Conservation (phyloP, 2,113 vertebrate species). For the Etheostoma cragini region DNA sequence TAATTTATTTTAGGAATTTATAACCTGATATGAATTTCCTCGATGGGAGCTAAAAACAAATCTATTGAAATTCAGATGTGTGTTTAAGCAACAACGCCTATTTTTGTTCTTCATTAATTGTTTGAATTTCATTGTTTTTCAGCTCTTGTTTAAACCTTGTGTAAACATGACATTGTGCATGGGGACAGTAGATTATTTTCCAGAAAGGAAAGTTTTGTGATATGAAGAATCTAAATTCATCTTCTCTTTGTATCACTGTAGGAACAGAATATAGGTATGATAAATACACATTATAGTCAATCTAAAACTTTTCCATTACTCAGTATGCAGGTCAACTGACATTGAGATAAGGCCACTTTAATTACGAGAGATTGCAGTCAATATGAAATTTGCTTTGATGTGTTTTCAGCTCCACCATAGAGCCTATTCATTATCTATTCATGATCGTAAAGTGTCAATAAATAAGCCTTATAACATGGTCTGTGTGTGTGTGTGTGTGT, state of each 20-base stretch:
- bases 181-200: background rate
- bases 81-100: background rate
- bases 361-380: slow-evolving; percentile 28
- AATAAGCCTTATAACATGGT: slow-evolving; percentile 44
- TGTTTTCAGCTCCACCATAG: slow-evolving; percentile 35
- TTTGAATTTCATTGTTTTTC: background rate
- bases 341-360: slow-evolving; percentile 4
- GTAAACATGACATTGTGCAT: background rate
- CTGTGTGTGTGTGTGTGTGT: background rate
- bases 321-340: slow-evolving; percentile 6
- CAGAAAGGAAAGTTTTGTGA: background rate
- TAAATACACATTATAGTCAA: background rate
- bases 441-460: slow-evolving; percentile 48
- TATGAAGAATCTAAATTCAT: slow-evolving; percentile 1
- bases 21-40: background rate
- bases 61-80: background rate
- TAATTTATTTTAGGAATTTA: background rate
- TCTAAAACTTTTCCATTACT: slow-evolving; percentile 1
- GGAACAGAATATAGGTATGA: background rate
- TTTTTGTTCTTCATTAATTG: background rate
- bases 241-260: background rate
- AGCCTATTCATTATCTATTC: slow-evolving; percentile 52
- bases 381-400: slow-evolving; percentile 33
- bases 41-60: background rate
- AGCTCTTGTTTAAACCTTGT: background rate